Evolutionary conservation across 1,140 invertebrate species (phyloP).

Genomic region (Pachyrhynchus sulphureomaculatus): DNA sequence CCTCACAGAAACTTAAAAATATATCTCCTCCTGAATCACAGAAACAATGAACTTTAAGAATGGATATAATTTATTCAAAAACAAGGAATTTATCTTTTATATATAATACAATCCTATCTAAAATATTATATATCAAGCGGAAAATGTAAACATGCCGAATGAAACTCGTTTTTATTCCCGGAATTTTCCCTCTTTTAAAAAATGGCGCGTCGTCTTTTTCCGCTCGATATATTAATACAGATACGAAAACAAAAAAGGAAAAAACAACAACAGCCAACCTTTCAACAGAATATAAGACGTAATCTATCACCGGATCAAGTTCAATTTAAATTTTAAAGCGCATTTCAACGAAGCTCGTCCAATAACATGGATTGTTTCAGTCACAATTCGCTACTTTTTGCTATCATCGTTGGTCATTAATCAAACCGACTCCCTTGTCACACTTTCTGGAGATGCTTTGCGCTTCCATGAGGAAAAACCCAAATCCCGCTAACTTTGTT

Average conservation of each 20-base stretch:
- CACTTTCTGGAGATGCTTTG: slow-evolving; percentile 17
- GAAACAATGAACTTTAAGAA: too few species aligned
- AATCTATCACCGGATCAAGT: slow-evolving; percentile 16
- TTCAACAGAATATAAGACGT: not conserved
- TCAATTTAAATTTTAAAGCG: slow-evolving; percentile 24
- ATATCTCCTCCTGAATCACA: too few species aligned
- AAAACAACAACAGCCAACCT: not conserved
- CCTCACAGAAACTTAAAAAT: too few species aligned
- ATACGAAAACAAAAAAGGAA: not conserved
- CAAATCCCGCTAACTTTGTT: slow-evolving; percentile 25
- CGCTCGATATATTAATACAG: not conserved
- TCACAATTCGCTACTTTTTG: slow-evolving; percentile 29
- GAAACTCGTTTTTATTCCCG: too few species aligned
- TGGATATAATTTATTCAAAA: too few species aligned
- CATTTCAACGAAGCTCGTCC: slow-evolving; percentile 12
- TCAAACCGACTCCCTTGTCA: slow-evolving; percentile 27
- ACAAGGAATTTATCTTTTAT: too few species aligned
- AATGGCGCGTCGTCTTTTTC: not conserved
- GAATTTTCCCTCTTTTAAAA: too few species aligned
- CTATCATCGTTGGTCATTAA: slow-evolving; percentile 25
- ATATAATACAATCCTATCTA: too few species aligned
- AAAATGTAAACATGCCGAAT: too few species aligned
- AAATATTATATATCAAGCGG: too few species aligned
- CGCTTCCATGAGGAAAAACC: slow-evolving; percentile 9
- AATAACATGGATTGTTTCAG: slow-evolving; percentile 27